phyloP scores from a whole-genome alignment of 2,888 invertebrate genomes.

The Tenthredo livida region DNA sequence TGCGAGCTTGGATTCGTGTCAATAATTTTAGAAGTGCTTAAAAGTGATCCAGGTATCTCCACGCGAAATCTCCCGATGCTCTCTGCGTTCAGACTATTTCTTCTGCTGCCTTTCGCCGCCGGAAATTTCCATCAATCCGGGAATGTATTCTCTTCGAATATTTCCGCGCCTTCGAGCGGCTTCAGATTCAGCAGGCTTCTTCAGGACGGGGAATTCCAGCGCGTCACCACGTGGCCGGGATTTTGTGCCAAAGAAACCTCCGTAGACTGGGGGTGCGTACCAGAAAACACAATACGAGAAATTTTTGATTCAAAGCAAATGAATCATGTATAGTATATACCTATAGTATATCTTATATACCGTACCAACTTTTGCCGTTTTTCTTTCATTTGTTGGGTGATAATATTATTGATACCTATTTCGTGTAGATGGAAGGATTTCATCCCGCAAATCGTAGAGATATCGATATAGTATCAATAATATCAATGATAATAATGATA shows the following conservation, averaged over 20 bases:
- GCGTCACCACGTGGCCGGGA: constrained; percentile 68
- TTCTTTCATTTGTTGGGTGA: neutral
- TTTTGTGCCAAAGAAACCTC: constrained; percentile 72
- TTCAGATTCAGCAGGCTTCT: constrained; percentile 84
- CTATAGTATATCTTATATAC: too few relatives aligned
- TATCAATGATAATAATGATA: too few relatives aligned
- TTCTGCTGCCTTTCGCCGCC: constrained; percentile 65
- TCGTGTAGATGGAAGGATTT: neutral
- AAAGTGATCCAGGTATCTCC: neutral
- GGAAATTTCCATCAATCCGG: neutral
- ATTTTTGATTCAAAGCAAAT: neutral
- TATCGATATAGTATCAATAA: neutral
- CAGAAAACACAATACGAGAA: neutral
- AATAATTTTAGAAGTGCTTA: constrained; percentile 7
- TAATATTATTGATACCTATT: neutral
- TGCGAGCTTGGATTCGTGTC: neutral
- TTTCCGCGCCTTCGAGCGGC: constrained; percentile 72
- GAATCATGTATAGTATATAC: neutral
- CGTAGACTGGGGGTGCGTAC: constrained; percentile 72
- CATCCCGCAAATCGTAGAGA: neutral
- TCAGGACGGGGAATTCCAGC: constrained; percentile 86
- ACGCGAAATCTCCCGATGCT: constrained; percentile 65
- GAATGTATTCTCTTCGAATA: neutral
- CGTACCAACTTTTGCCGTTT: neutral
- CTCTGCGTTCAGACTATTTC: constrained; percentile 64